These are phyloP conservation scores for Ormyrus nitidulus DNA, from an alignment of 2,888 invertebrate genomes.

Conservation along the genomic window DNA sequence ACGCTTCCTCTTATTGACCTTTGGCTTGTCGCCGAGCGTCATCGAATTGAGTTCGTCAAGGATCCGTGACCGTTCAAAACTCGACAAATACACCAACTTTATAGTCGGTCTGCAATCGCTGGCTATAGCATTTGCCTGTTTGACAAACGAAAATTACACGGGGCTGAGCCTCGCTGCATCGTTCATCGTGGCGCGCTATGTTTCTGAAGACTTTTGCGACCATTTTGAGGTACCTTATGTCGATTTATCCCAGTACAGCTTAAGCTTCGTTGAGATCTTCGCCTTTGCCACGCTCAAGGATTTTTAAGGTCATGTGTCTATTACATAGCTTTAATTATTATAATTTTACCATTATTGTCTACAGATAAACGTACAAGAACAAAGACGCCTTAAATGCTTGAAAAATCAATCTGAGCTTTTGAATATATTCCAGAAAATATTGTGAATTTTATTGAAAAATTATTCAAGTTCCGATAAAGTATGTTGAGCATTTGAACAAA, in stretches of 20 bases:
- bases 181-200: constrained; percentile 67
- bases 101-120: constrained; percentile 63
- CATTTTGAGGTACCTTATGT: constrained; percentile 70
- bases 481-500: neutral
- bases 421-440: neutral
- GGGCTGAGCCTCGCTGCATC: constrained; percentile 69
- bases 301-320: constrained; percentile 47
- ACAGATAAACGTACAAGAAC: neutral
- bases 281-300: constrained; percentile 68
- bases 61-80: constrained; percentile 63
- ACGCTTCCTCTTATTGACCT: constrained; percentile 64
- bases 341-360: neutral
- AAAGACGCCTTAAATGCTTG: constrained; percentile 48
- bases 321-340: neutral
- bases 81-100: constrained; percentile 63
- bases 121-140: constrained; percentile 63
- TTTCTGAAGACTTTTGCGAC: constrained; percentile 71
- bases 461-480: neutral
- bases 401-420: constrained; percentile 42
- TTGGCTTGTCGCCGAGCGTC: constrained; percentile 66
- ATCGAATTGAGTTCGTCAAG: constrained; percentile 64
- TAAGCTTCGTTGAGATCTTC: constrained; percentile 71
- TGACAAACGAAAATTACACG: constrained; percentile 65
- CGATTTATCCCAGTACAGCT: constrained; percentile 70
- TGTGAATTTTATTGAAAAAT: constrained; percentile 5